phyloP scores from a whole-genome alignment of 2,797 vertebrate species.

The Margarornis squamiger region DNA sequence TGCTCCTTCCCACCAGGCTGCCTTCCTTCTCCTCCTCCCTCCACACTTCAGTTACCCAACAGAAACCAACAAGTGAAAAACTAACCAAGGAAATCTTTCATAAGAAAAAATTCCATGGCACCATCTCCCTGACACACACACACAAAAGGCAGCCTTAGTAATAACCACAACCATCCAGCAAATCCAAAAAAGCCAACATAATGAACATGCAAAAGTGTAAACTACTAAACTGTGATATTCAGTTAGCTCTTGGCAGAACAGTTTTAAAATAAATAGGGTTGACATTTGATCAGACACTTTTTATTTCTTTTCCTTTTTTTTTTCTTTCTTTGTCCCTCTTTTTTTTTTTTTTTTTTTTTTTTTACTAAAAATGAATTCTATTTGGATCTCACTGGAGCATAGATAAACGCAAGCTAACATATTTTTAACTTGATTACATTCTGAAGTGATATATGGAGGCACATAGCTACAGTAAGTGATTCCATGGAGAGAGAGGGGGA shows the following conservation, averaged over 20 bases:
- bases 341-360: not conserved
- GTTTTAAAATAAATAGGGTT: conserved; percentile 14
- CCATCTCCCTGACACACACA: not conserved
- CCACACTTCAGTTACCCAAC: not conserved
- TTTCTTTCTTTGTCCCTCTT: not conserved
- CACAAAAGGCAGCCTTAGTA: conserved; percentile 4
- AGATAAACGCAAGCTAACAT: conserved; percentile 33
- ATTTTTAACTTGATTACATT: conserved; percentile 62
- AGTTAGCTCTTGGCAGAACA: conserved; percentile 7
- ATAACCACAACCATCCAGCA: conserved; percentile 19
- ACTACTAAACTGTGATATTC: conserved; percentile 19
- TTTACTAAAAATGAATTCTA: not conserved
- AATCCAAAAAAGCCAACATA: not conserved
- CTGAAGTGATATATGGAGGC: conserved; percentile 55
- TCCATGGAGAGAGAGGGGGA: conserved; percentile 25
- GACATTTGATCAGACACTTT: not conserved
- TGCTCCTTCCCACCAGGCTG: not conserved
- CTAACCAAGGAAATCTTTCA: conserved; percentile 16
- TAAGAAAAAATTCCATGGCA: not conserved
- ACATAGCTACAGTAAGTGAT: conserved; percentile 52
- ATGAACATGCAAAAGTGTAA: not conserved
- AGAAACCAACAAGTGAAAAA: conserved; percentile 39
- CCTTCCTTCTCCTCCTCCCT: not conserved
- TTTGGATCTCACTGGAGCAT: not conserved
- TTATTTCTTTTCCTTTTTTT: not conserved